Evolutionary conservation across 1,140 invertebrate genomes (phyloP).

Genomic region (Uloborus diversus): DNA sequence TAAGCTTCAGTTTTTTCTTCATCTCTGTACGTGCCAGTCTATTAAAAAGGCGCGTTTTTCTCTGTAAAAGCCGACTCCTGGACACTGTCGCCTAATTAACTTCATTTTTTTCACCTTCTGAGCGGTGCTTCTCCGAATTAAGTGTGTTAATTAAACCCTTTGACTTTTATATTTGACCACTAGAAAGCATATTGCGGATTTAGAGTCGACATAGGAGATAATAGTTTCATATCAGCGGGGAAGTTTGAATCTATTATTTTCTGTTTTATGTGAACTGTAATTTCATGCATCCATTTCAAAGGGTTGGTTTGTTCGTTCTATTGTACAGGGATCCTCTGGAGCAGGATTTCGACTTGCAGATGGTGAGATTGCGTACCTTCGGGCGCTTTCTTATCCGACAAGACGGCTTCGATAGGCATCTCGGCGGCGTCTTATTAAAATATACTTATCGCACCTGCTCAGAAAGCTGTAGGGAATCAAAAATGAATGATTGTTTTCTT

Average conservation of each 20-base stretch:
- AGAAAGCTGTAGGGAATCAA: too few species aligned
- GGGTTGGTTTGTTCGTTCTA: background rate
- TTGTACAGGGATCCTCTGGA: too few species aligned
- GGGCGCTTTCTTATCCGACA: too few species aligned
- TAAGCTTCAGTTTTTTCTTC: conserved; percentile 12
- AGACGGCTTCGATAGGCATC: too few species aligned
- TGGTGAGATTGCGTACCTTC: too few species aligned
- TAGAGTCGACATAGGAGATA: conserved; percentile 9
- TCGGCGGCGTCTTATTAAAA: too few species aligned
- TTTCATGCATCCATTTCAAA: background rate
- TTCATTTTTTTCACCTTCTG: conserved; percentile 28
- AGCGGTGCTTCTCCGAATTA: conserved; percentile 12
- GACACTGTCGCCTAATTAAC: conserved; percentile 42
- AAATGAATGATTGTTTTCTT: too few species aligned
- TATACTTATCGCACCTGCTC: too few species aligned
- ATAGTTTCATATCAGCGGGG: background rate
- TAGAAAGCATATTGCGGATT: background rate
- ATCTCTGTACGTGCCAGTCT: conserved; percentile 8
- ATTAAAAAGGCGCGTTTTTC: conserved; percentile 35
- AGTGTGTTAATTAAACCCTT: conserved; percentile 48
- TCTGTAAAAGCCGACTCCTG: conserved; percentile 1
- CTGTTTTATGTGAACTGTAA: background rate
- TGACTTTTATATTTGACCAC: conserved; percentile 50
- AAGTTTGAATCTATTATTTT: too few species aligned
- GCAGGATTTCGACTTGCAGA: too few species aligned